Evolutionary conservation across 2,888 invertebrate species (phyloP).

Genomic region (Metallyticus violacea): DNA sequence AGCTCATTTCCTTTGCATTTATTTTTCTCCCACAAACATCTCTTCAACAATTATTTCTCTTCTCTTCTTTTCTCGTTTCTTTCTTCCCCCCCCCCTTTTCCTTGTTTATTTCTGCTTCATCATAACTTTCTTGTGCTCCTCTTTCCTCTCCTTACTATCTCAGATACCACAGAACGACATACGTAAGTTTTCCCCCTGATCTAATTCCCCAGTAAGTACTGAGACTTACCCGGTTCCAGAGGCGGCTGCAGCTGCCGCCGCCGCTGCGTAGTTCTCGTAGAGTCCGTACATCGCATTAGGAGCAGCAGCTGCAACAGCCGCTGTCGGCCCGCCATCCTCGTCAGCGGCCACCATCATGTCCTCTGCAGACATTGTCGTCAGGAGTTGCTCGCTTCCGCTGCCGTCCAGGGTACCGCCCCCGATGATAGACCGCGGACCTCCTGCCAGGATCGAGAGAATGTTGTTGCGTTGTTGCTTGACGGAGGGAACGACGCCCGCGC

Average conservation of each 20-base stretch:
- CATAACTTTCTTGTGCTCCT: too few relatives aligned
- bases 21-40: too few relatives aligned
- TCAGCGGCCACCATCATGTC: conserved; percentile 21
- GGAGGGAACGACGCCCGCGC: background rate
- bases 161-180: too few relatives aligned
- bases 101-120: too few relatives aligned
- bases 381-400: background rate
- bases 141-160: too few relatives aligned
- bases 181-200: too few relatives aligned
- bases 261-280: conserved; percentile 28
- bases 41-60: too few relatives aligned
- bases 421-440: conserved; percentile 19
- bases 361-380: conserved; percentile 4
- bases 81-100: too few relatives aligned
- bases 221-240: background rate
- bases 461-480: conserved; percentile 21
- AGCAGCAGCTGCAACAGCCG: background rate
- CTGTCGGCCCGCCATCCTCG: background rate
- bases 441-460: conserved; percentile 29
- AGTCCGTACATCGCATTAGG: conserved; percentile 13
- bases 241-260: conserved; percentile 18
- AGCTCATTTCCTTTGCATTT: too few relatives aligned
- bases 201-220: too few relatives aligned
- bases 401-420: background rate
- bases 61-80: too few relatives aligned